Evolutionary conservation across 2,888 invertebrate genomes (phyloP).

Genomic region (Calephelis perditalis): DNA sequence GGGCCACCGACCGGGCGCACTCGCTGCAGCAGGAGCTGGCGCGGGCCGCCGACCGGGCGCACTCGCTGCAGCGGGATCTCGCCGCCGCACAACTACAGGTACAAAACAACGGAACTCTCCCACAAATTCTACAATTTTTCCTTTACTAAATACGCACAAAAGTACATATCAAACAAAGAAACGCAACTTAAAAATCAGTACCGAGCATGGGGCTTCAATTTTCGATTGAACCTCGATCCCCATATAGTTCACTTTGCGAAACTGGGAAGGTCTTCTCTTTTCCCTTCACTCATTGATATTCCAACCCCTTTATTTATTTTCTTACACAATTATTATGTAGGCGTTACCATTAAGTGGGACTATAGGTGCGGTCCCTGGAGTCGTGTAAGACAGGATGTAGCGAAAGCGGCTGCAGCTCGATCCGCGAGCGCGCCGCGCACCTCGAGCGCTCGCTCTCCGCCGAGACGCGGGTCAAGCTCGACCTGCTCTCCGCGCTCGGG

Average conservation of each 20-base stretch:
- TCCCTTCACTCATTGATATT: too few species aligned
- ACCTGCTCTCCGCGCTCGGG: slow-evolving; percentile 97
- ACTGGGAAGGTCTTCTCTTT: too few species aligned
- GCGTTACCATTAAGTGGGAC: not conserved
- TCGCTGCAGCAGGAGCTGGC: slow-evolving; percentile 46
- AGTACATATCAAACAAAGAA: too few species aligned
- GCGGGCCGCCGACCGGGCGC: slow-evolving; percentile 51
- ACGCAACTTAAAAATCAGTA: too few species aligned
- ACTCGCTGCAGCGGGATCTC: not conserved
- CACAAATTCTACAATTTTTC: too few species aligned
- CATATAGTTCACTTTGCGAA: too few species aligned
- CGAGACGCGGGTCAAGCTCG: slow-evolving; percentile 98
- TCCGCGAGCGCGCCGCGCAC: slow-evolving; percentile 94
- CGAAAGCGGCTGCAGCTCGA: slow-evolving; percentile 49
- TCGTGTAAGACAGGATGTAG: slow-evolving; percentile 58
- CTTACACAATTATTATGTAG: not conserved
- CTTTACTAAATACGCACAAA: too few species aligned
- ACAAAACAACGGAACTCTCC: too few species aligned
- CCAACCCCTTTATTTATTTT: too few species aligned
- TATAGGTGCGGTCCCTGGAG: slow-evolving; percentile 33
- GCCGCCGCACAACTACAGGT: too few species aligned
- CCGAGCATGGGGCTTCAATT: too few species aligned
- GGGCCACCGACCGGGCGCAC: slow-evolving; percentile 43
- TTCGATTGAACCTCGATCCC: too few species aligned
- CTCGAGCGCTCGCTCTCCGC: slow-evolving; percentile 96